Conservation (phyloP, 2,797 vertebrate genomes). For the Clarias laeviceps region DNA sequence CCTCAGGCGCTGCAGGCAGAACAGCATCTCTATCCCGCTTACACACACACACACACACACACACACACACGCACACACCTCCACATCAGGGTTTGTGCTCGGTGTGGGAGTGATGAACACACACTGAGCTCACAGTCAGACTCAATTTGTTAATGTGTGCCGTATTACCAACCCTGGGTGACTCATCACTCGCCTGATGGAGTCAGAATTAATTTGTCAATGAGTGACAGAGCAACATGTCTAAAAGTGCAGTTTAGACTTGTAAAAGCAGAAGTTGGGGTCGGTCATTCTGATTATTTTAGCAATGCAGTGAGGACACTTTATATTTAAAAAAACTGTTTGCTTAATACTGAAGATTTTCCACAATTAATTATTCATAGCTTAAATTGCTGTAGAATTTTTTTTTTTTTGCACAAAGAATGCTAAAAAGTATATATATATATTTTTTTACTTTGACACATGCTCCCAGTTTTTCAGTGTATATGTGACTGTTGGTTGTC, state of each 20-base stretch:
- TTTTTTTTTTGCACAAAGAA: background rate
- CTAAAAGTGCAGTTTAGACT: conserved; percentile 1
- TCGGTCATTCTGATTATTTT: background rate
- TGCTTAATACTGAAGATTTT: background rate
- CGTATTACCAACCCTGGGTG: conserved; percentile 39
- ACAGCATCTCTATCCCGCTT: conserved; percentile 36
- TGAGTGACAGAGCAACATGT: conserved; percentile 37
- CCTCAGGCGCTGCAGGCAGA: conserved; percentile 42
- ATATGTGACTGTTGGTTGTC: background rate
- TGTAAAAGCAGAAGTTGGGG: background rate
- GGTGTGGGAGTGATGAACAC: conserved; percentile 30
- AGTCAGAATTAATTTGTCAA: conserved; percentile 52
- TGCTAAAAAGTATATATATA: no score
- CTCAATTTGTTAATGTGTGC: conserved; percentile 57
- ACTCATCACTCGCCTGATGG: conserved; percentile 43
- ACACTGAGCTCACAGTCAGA: conserved; percentile 52
- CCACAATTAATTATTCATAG: background rate
- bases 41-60: conserved; percentile 36
- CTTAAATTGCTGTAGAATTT: background rate
- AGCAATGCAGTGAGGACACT: background rate
- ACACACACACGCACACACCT: conserved; percentile 8
- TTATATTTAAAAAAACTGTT: background rate
- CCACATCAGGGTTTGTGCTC: conserved; percentile 31
- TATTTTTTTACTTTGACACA: background rate
- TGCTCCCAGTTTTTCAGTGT: background rate